phyloP scores from a whole-genome alignment of 2,113 vertebrate species.

The Variabilichromis moorii region DNA sequence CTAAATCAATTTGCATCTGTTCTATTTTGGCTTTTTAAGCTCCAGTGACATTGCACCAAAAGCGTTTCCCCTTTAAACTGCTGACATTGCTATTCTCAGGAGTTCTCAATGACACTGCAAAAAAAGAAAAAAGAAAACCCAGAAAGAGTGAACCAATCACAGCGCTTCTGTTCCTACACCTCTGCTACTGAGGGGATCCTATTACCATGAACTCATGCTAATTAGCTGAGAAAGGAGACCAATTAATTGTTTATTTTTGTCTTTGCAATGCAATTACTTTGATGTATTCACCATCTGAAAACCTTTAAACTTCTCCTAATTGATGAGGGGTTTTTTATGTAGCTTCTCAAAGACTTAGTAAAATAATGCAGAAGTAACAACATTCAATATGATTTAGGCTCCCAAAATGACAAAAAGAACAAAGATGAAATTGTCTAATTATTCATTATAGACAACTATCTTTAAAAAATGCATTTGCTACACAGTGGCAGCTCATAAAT shows the following conservation, averaged over 20 bases:
- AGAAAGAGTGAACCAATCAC: constrained; percentile 18
- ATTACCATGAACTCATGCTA: constrained; percentile 35
- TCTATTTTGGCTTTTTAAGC: not conserved
- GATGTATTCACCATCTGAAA: not conserved
- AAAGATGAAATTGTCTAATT: not conserved
- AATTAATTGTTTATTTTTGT: constrained; percentile 32
- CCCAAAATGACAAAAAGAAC: not conserved
- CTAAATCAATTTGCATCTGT: constrained; percentile 7
- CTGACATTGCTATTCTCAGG: constrained; percentile 7
- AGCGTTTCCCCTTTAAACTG: constrained; percentile 16
- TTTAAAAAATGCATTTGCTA: not conserved
- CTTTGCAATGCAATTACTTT: not conserved
- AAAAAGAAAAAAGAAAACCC: not conserved
- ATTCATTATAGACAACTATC: not conserved
- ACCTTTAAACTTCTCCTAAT: not conserved
- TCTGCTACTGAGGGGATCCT: not conserved
- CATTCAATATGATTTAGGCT: not conserved
- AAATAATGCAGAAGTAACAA: not conserved
- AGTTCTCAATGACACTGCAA: constrained; percentile 3
- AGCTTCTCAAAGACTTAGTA: not conserved
- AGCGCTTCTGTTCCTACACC: not conserved
- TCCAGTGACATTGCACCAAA: constrained; percentile 19
- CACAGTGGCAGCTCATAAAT: not conserved
- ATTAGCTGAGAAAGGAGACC: constrained; percentile 6
- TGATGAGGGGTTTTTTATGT: not conserved